Evolutionary conservation across 2,113 vertebrate genomes (phyloP).

Genomic region (Otus sunia): DNA sequence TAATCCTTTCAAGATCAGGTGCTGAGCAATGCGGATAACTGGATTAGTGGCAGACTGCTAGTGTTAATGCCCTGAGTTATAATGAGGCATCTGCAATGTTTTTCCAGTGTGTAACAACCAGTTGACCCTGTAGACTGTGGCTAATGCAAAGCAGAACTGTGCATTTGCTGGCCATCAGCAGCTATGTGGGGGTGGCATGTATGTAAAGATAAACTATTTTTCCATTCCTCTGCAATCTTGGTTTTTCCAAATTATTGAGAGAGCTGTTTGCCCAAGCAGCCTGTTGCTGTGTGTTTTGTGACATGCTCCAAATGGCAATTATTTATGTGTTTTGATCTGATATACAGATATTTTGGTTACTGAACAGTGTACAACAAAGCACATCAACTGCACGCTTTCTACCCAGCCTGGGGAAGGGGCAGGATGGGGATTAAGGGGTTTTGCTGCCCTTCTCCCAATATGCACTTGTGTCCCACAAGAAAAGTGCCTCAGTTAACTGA

Average conservation of each 20-base stretch:
- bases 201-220: not conserved
- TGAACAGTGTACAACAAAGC: not conserved
- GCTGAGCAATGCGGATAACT: not conserved
- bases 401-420: not conserved
- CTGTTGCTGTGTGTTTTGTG: not conserved
- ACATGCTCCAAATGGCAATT: not conserved
- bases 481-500: rapidly evolving
- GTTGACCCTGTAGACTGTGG: not conserved
- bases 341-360: not conserved
- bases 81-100: not conserved
- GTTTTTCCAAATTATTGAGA: not conserved
- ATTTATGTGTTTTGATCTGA: not conserved
- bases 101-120: not conserved
- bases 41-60: not conserved
- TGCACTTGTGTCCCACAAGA: not conserved
- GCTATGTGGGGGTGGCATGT: not conserved
- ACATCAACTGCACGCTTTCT: not conserved
- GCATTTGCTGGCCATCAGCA: not conserved
- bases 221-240: not conserved
- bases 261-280: not conserved
- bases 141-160: not conserved
- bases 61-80: not conserved
- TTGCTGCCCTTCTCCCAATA: not conserved
- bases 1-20: not conserved
- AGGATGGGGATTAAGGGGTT: not conserved